Percentiles rank a stretch among this genome's conserved stretches.
Evolutionary conservation across 2,797 vertebrate genomes (phyloP).

Genomic region (Gephyroberyx darwinii): DNA sequence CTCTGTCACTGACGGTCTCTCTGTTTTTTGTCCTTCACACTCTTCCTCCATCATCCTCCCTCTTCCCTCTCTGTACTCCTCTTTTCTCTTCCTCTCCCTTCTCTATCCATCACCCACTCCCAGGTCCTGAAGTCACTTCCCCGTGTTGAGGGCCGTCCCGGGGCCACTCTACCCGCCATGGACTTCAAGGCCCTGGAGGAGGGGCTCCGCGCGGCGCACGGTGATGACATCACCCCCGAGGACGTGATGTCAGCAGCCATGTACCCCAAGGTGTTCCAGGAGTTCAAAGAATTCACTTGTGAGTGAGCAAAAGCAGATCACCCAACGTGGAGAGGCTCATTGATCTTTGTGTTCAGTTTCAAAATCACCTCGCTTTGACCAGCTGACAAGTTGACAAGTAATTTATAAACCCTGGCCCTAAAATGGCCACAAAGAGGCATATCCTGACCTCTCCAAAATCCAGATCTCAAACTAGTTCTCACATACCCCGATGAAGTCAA

Average conservation of each 20-base stretch:
- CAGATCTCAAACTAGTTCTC: too few species aligned
- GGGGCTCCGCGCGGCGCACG: conserved; percentile 78
- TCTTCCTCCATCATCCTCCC: background rate
- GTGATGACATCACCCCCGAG: conserved; percentile 88
- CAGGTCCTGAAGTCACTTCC: conserved; percentile 91
- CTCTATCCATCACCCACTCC: background rate
- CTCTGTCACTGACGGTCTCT: conserved; percentile 9
- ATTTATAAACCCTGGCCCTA: too few species aligned
- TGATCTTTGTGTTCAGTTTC: too few species aligned
- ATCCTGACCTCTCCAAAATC: too few species aligned
- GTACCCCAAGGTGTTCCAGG: conserved; percentile 93
- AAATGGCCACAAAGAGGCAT: too few species aligned
- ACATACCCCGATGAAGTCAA: too few species aligned
- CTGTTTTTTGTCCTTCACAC: background rate
- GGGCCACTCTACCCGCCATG: conserved; percentile 86
- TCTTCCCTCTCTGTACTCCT: background rate
- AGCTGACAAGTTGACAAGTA: too few species aligned
- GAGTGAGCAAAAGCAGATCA: conserved; percentile 5
- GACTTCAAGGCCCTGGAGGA: conserved; percentile 86
- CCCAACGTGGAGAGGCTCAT: too few species aligned
- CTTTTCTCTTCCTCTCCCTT: background rate
- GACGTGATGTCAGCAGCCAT: conserved; percentile 94
- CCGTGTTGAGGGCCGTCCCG: conserved; percentile 89
- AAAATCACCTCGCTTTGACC: too few species aligned
- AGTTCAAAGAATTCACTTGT: conserved; percentile 88